These are phyloP conservation scores for Sclerurus mexicanus DNA, from an alignment of 2,113 vertebrate genomes.

Conservation along the genomic window DNA sequence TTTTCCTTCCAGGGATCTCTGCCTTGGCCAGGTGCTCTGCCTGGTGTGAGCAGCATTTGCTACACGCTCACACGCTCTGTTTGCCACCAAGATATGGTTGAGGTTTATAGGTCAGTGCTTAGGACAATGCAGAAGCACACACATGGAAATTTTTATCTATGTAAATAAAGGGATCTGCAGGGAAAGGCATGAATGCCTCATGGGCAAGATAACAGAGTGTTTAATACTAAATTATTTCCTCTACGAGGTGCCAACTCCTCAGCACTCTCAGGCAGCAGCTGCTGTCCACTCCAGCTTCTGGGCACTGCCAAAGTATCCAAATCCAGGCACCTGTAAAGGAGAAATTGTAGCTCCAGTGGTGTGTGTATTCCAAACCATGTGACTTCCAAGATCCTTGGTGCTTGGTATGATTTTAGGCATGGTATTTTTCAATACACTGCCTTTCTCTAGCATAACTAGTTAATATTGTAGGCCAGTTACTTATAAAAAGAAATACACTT, in stretches of 20 bases:
- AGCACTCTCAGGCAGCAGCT: not conserved
- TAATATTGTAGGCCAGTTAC: not conserved
- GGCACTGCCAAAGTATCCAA: not conserved
- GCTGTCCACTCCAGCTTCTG: not conserved
- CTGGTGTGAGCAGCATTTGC: not conserved
- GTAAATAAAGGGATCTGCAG: not conserved
- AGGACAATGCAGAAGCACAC: not conserved
- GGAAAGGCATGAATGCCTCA: not conserved
- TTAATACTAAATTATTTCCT: not conserved
- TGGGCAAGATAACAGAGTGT: not conserved
- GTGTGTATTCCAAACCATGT: not conserved
- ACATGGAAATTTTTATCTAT: not conserved
- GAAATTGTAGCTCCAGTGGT: not conserved
- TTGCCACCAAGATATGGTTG: accelerated
- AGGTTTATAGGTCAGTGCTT: not conserved
- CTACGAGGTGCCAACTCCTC: not conserved
- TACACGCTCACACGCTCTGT: accelerated
- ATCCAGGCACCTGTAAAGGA: not conserved
- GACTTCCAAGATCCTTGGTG: not conserved
- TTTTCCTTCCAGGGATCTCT: not conserved
- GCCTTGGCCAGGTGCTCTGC: accelerated
- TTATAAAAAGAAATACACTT: not conserved
- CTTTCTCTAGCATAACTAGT: not conserved
- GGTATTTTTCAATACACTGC: not conserved
- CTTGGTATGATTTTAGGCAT: not conserved